phyloP scores from a whole-genome alignment of 2,888 invertebrate species.

The Escarpia spicata region DNA sequence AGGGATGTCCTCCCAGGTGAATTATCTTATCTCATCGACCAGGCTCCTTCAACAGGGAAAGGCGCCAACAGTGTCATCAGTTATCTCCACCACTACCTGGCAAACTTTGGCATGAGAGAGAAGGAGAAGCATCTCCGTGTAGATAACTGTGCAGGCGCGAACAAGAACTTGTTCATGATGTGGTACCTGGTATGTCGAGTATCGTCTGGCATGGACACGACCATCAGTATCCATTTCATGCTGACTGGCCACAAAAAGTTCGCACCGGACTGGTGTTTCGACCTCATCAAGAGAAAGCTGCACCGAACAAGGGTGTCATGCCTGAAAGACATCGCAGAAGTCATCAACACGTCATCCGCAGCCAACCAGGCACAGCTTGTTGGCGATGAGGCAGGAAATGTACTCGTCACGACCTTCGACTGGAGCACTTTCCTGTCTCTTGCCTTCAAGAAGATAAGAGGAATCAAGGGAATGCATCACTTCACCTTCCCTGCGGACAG shows the following conservation, averaged over 20 bases:
- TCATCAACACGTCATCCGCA: not conserved
- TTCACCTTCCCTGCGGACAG: no score
- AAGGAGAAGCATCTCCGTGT: no score
- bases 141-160: conserved; percentile 45
- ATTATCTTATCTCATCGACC: conserved; percentile 43
- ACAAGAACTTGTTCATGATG: conserved; percentile 39
- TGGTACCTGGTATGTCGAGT: conserved; percentile 38
- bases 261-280: no score
- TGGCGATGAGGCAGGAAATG: no score
- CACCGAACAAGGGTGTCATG: conserved; percentile 18
- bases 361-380: no score
- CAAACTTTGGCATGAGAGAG: no score
- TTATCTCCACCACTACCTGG: no score
- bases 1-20: conserved; percentile 34
- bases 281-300: no score
- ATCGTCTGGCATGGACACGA: not conserved
- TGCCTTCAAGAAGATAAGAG: not conserved
- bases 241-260: no score
- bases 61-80: no score
- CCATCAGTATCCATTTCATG: conserved; percentile 20
- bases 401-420: no score
- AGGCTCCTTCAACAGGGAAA: conserved; percentile 29
- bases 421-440: no score
- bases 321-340: not conserved
- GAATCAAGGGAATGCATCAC: not conserved